Percentiles rank a stretch among this genome's conserved stretches.
phyloP scores from a whole-genome alignment of 2,113 vertebrate genomes.

The Procavia capensis region DNA sequence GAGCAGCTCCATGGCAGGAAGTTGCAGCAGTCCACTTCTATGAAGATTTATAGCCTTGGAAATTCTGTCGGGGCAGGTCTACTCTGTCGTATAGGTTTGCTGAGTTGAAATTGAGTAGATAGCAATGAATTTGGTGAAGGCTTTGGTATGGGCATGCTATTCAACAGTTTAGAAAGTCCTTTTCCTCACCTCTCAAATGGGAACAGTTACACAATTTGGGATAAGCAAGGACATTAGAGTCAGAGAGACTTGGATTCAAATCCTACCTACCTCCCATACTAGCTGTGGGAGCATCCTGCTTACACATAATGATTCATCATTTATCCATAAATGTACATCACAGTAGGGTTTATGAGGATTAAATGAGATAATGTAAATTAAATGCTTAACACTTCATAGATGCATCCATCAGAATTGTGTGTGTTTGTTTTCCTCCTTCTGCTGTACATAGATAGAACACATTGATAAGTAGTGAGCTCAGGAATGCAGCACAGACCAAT shows the following conservation, averaged over 20 bases:
- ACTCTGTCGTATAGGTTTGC: too few species aligned
- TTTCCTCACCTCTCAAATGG: neutral
- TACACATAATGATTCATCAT: neutral
- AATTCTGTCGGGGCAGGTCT: too few species aligned
- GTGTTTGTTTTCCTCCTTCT: neutral
- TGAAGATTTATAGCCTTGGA: too few species aligned
- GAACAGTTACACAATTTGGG: neutral
- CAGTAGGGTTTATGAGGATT: neutral
- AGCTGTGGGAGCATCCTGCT: neutral
- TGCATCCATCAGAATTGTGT: neutral
- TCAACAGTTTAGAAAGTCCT: neutral
- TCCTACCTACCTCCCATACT: neutral
- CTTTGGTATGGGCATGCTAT: neutral
- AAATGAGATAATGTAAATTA: neutral
- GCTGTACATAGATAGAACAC: neutral
- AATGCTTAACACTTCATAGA: neutral
- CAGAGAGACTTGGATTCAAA: neutral
- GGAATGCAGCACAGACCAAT: neutral
- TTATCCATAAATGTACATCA: neutral
- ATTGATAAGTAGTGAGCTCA: neutral
- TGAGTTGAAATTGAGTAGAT: too few species aligned
- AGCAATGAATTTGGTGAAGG: neutral
- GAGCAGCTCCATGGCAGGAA: too few species aligned
- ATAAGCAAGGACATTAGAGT: neutral
- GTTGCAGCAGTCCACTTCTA: too few species aligned